These are phyloP conservation scores for Chamaetylas fuelleborni DNA, from an alignment of 2,113 vertebrate species.

Conservation along the genomic window DNA sequence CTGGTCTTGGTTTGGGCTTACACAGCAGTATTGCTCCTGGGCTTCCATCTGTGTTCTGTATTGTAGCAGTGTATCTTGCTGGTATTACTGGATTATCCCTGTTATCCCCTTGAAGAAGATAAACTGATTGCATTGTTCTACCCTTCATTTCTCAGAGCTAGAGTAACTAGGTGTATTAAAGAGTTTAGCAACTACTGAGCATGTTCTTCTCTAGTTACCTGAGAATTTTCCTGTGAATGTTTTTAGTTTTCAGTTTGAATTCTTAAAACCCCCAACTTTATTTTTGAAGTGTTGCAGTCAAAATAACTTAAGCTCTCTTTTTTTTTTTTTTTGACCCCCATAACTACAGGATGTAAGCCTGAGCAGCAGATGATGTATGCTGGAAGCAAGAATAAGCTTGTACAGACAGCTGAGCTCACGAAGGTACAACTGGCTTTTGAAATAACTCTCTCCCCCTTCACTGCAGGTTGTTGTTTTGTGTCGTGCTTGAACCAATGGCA, in stretches of 20 bases:
- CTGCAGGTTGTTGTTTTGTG: neutral
- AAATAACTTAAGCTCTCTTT: neutral
- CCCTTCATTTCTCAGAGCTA: neutral
- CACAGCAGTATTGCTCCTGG: neutral
- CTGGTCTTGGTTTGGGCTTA: neutral
- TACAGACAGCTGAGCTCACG: slow-evolving; percentile 88
- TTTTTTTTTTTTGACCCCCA: neutral
- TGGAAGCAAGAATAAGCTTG: slow-evolving; percentile 95
- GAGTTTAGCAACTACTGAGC: neutral
- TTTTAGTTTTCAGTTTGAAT: neutral
- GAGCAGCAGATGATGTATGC: slow-evolving; percentile 99
- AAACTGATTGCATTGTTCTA: slow-evolving; percentile 5
- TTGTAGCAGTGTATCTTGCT: neutral
- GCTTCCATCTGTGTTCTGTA: neutral
- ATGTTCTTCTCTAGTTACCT: neutral
- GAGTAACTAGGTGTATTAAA: neutral
- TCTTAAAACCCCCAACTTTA: neutral
- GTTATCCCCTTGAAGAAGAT: neutral
- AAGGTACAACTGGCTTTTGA: slow-evolving; percentile 78
- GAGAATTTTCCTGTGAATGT: neutral
- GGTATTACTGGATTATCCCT: neutral
- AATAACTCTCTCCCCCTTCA: neutral
- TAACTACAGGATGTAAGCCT: slow-evolving; percentile 86
- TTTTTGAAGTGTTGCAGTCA: neutral
- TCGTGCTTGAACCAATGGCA: neutral